Conservation (phyloP, 2,797 vertebrate genomes). For the Acanthurus tractus region DNA sequence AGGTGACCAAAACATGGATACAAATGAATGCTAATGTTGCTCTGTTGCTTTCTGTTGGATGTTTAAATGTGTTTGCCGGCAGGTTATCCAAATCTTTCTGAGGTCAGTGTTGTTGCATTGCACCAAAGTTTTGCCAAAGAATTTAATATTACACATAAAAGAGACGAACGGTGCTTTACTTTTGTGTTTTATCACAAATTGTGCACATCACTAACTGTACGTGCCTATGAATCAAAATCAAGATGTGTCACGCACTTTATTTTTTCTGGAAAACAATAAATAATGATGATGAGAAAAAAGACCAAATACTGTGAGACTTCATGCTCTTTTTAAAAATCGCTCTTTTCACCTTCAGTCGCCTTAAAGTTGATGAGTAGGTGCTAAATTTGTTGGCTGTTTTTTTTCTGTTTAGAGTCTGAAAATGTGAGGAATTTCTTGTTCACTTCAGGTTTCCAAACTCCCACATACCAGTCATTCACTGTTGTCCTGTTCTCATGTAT, state of each 20-base stretch:
- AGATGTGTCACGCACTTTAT: background rate
- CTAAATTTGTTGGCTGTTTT: constrained; percentile 21
- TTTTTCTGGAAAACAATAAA: background rate
- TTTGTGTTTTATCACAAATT: background rate
- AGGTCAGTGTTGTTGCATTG: background rate
- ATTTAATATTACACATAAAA: too few relatives aligned
- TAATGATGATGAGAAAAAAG: background rate
- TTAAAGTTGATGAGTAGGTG: constrained; percentile 15
- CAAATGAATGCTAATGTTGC: background rate
- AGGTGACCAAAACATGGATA: background rate
- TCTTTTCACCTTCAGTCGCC: background rate
- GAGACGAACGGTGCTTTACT: too few relatives aligned
- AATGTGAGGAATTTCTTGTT: constrained; percentile 60
- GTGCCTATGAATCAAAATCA: background rate
- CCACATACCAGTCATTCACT: constrained; percentile 28
- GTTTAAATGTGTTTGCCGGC: background rate
- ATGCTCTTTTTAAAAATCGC: background rate
- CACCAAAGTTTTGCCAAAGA: background rate
- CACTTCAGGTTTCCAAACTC: constrained; percentile 33
- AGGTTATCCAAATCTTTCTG: background rate
- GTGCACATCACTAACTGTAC: background rate
- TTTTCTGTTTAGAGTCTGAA: constrained; percentile 29
- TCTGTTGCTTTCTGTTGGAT: background rate
- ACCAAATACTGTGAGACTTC: background rate
- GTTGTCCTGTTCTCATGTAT: background rate